Base-by-base conservation (phyloP, 2,113 vertebrate genomes). In the Hemicordylus capensis region DNA sequence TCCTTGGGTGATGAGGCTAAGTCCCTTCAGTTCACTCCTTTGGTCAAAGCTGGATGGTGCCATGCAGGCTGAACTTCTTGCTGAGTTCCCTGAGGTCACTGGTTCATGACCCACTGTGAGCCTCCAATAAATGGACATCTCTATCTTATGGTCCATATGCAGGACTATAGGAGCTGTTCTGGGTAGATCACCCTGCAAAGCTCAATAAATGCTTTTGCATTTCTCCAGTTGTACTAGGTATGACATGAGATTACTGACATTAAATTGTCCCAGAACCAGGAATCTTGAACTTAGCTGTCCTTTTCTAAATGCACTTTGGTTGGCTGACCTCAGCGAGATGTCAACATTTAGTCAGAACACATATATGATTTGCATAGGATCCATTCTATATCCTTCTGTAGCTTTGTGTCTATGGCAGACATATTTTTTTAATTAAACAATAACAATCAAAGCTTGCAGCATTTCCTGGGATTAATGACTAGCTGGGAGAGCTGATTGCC, bases 391-490 rank as follows among this genome's bases (percentile, higher is more conserved):
- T 31, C 75, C 86, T 85, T 85, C 83, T 81, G 9, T 64, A 89
- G 66, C 54, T 87, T 42, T 92, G 81, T 34, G 80, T 90, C 64
- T 82, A 58, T 85, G 91, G 75, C 66, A 90, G 48, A 91, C 42
- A 79, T 88, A 78, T 84, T 90, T 31, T 70, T 19, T 86, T 86
- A 87, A 90, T 92, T 89, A 91, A 91, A 88, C 28, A 91, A 63
- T 67, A 88, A 91, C n/a, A 85, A 82, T 81, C 85, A 76, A 73
- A 90, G 84, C 89, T 72, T 0, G 1, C 76, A 84, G 89, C 88
- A 89, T 91, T 93, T 92, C 73, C 77, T 69, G 69, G 84, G 84
- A 94, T 92, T 92, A 92, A 92, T 90, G 85, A 89, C 67, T 63
- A 70, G 8, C 31, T 94, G 76, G 67, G 67, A 93, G 92, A 86